phyloP scores from a whole-genome alignment of 2,888 invertebrate genomes.

The Macaria notata region DNA sequence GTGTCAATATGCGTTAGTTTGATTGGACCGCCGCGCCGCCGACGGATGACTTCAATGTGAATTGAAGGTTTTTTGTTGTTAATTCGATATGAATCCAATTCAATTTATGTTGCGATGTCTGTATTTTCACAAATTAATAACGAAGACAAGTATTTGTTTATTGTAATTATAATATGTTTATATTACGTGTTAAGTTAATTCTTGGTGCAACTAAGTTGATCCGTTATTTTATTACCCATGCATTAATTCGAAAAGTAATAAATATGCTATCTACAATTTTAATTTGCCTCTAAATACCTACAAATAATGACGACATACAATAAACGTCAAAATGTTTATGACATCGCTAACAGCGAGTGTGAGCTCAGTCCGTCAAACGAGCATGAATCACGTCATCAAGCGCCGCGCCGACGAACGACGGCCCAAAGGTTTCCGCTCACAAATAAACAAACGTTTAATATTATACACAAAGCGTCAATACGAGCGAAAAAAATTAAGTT shows the following conservation, averaged over 20 bases:
- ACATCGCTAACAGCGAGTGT: conserved; percentile 40
- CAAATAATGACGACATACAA: neutral
- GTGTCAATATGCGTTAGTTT: conserved; percentile 74
- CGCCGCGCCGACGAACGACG: conserved; percentile 25
- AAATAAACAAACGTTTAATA: conserved; percentile 74
- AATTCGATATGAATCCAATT: too few relatives aligned
- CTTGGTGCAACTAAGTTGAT: too few relatives aligned
- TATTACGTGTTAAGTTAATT: too few relatives aligned
- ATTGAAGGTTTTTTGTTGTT: too few relatives aligned
- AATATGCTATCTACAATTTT: too few relatives aligned
- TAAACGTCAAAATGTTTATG: conserved; percentile 18
- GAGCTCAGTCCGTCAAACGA: conserved; percentile 59
- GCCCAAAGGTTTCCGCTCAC: conserved; percentile 53
- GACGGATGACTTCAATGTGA: conserved; percentile 14
- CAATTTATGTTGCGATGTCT: too few relatives aligned
- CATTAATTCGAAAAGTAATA: too few relatives aligned
- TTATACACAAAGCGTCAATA: conserved; percentile 68
- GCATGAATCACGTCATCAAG: conserved; percentile 49
- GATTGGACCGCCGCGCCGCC: conserved; percentile 47
- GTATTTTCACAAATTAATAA: too few relatives aligned
- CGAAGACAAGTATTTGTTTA: too few relatives aligned
- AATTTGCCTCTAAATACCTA: too few relatives aligned
- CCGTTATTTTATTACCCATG: too few relatives aligned
- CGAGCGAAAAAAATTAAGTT: conserved; percentile 68
- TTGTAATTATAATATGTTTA: too few relatives aligned